phyloP scores from a whole-genome alignment of 2,888 invertebrate species.

The Folsomia manolachei region DNA sequence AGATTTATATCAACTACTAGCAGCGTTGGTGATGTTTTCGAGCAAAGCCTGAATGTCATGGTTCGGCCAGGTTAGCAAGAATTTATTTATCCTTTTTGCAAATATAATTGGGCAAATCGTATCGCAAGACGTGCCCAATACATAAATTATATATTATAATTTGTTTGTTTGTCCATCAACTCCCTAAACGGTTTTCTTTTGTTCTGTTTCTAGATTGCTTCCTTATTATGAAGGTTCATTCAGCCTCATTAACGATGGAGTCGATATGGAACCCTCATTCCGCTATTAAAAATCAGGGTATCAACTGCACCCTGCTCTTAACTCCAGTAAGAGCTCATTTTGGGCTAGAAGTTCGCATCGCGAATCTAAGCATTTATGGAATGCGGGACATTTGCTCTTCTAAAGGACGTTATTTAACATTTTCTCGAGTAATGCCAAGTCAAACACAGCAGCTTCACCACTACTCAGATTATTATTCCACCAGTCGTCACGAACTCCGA shows the following conservation, averaged over 20 bases:
- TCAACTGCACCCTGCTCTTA: slow-evolving; percentile 48
- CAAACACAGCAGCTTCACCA: not conserved
- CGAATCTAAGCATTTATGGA: slow-evolving; percentile 50
- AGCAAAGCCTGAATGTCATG: slow-evolving; percentile 45
- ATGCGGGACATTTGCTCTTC: slow-evolving; percentile 48
- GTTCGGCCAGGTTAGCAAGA: slow-evolving; percentile 42
- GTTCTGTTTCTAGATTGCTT: too few relatives aligned
- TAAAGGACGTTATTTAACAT: slow-evolving; percentile 46
- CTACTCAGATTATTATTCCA: not conserved
- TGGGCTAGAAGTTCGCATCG: slow-evolving; percentile 43
- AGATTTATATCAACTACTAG: slow-evolving; percentile 46
- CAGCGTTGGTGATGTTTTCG: slow-evolving; percentile 46
- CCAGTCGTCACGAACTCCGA: not conserved
- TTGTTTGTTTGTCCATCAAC: too few relatives aligned
- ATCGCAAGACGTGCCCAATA: too few relatives aligned
- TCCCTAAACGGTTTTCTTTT: too few relatives aligned
- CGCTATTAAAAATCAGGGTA: slow-evolving; percentile 39
- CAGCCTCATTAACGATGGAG: slow-evolving; percentile 37
- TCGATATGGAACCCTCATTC: slow-evolving; percentile 41
- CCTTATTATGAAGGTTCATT: slow-evolving; percentile 36
- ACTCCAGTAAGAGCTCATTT: slow-evolving; percentile 40
- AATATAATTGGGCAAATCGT: too few relatives aligned
- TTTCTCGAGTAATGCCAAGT: slow-evolving; percentile 26
- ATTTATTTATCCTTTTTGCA: too few relatives aligned
- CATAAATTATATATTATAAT: too few relatives aligned